Evolutionary conservation across 2,113 vertebrate species (phyloP).

Genomic region (Scytalopus superciliaris): DNA sequence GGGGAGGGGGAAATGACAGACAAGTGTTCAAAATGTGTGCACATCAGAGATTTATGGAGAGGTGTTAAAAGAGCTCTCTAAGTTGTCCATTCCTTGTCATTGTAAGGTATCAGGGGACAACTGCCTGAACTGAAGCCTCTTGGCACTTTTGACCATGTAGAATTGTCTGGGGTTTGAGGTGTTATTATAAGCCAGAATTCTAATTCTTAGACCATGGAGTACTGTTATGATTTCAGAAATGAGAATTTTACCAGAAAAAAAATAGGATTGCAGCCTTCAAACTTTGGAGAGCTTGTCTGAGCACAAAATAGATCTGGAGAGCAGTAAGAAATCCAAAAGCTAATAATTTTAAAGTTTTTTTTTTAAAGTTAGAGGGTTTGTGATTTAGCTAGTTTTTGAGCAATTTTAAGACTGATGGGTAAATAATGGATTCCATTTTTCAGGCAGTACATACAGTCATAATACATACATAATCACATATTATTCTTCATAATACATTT

Average conservation of each 20-base stretch:
- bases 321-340: not conserved
- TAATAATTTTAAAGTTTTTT: too few relatives aligned
- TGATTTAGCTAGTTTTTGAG: not conserved
- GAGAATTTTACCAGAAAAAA: not conserved
- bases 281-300: not conserved
- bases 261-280: not conserved
- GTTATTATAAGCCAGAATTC: not conserved
- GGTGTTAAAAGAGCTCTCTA: not conserved
- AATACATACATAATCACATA: not conserved
- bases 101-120: not conserved
- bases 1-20: not conserved
- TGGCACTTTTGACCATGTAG: not conserved
- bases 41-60: not conserved
- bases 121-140: not conserved
- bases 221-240: not conserved
- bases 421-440: not conserved
- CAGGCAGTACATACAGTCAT: not conserved
- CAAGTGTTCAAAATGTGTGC: not conserved
- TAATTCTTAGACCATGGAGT: not conserved
- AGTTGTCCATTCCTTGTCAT: not conserved
- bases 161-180: not conserved
- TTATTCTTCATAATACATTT: not conserved
- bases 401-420: not conserved
- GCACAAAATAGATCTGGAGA: not conserved
- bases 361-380: not conserved